Conservation (phyloP, 2,113 vertebrate genomes). For the Pachypanchax playfairii region DNA sequence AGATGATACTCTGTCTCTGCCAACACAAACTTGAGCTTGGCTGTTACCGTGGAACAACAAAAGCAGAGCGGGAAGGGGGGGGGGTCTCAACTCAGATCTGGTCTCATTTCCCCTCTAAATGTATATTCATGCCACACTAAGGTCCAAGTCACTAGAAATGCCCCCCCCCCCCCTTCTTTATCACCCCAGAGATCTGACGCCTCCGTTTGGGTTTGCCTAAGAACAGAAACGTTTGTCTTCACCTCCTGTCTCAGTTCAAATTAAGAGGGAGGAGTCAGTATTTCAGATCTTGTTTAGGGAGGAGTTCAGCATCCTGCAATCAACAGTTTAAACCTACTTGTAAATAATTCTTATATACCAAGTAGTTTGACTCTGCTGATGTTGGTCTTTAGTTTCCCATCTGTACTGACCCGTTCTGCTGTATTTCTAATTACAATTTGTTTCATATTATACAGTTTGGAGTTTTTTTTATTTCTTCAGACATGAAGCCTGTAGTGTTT, state of each 20-base stretch:
- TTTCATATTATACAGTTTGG: too few species aligned
- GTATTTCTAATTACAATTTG: too few species aligned
- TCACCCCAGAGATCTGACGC: constrained; percentile 1
- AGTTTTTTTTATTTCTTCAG: too few species aligned
- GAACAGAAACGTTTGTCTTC: too few species aligned
- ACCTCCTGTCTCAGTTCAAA: constrained; percentile 26
- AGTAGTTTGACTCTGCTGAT: too few species aligned
- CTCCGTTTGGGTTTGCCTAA: constrained; percentile 13
- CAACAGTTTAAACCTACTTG: too few species aligned
- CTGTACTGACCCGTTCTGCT: background rate
- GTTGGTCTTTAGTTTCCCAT: too few species aligned
- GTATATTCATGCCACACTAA: constrained; percentile 35
- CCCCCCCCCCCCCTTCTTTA: background rate
- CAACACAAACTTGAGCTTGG: constrained; percentile 77
- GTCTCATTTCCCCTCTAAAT: constrained; percentile 3
- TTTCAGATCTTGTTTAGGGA: too few species aligned
- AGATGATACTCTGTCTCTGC: constrained; percentile 43
- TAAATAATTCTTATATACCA: too few species aligned
- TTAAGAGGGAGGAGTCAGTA: constrained; percentile 41
- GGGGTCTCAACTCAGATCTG: constrained; percentile 35
- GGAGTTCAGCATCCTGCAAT: too few species aligned
- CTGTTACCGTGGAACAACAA: constrained; percentile 58
- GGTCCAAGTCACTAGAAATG: constrained; percentile 15
- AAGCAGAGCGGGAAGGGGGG: constrained; percentile 57
- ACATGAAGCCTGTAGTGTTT: too few species aligned